Conservation (phyloP, 2,113 vertebrate genomes). For the Leucoraja erinaceus region DNA sequence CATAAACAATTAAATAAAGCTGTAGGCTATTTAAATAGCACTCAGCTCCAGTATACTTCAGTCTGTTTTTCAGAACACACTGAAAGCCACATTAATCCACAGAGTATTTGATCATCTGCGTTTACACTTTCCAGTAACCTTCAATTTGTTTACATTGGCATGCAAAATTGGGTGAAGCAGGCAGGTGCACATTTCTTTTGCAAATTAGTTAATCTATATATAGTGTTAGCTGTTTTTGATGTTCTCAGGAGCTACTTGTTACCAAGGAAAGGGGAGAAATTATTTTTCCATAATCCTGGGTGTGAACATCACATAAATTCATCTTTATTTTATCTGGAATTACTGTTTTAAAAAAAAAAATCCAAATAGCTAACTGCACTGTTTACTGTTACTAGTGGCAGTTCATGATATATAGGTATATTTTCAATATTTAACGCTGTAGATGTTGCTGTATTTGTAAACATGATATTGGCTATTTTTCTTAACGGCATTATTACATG, state of each 20-base stretch:
- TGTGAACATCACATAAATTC: neutral
- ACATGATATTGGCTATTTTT: conserved; percentile 49
- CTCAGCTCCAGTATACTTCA: conserved; percentile 10
- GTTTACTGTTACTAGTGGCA: neutral
- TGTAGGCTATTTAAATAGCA: neutral
- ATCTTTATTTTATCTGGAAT: neutral
- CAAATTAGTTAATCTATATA: neutral
- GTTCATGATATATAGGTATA: neutral
- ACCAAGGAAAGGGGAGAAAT: neutral
- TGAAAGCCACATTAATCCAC: neutral
- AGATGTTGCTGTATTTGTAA: neutral
- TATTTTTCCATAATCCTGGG: neutral
- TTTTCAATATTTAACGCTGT: neutral
- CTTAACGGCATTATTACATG: conserved; percentile 77
- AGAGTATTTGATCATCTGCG: conserved; percentile 20
- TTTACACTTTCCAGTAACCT: conserved; percentile 18
- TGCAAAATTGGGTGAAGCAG: conserved; percentile 4
- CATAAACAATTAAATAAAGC: neutral
- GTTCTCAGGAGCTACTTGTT: neutral
- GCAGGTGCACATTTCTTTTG: neutral
- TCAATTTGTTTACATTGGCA: conserved; percentile 24
- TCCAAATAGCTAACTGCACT: neutral
- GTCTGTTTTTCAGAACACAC: neutral
- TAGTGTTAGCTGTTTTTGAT: conserved; percentile 20
- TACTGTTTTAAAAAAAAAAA: neutral